Percentiles rank a stretch among this genome's conserved stretches.
Conservation (phyloP, 2,113 vertebrate genomes). For the Prietella phreatophila region DNA sequence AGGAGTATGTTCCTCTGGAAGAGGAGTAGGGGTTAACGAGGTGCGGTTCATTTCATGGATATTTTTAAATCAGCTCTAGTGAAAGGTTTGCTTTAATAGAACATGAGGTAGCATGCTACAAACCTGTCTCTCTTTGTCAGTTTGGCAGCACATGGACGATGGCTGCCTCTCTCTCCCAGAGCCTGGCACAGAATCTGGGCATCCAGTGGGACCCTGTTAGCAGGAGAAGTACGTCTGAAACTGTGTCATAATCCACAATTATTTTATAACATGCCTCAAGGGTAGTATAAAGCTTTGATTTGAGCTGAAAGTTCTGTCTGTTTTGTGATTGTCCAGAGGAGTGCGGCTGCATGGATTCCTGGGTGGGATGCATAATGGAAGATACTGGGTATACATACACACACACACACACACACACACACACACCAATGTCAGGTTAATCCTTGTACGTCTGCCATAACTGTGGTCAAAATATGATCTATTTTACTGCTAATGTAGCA, state of each 20-base stretch:
- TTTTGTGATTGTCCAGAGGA: conserved; percentile 49
- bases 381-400: conserved; percentile 42
- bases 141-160: conserved; percentile 86
- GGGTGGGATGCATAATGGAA: conserved; percentile 58
- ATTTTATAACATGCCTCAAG: not conserved
- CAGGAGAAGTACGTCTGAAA: conserved; percentile 80
- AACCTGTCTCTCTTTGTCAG: conserved; percentile 64
- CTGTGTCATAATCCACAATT: conserved; percentile 8
- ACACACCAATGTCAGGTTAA: not conserved
- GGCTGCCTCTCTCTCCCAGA: conserved; percentile 87
- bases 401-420: not conserved
- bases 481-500: not conserved
- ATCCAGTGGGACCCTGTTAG: conserved; percentile 94
- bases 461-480: not conserved
- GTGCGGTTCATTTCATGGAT: conserved; percentile 69
- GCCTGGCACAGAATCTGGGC: conserved; percentile 94
- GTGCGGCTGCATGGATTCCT: conserved; percentile 57
- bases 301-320: conserved; percentile 16
- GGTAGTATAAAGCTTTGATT: not conserved
- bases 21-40: conserved; percentile 96
- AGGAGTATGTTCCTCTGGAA: conserved; percentile 85
- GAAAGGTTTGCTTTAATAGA: not conserved
- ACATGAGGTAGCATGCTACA: not conserved
- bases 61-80: not conserved
- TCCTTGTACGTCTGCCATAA: not conserved